Conservation (phyloP, 2,797 vertebrate species). For the Chromis chromis region DNA sequence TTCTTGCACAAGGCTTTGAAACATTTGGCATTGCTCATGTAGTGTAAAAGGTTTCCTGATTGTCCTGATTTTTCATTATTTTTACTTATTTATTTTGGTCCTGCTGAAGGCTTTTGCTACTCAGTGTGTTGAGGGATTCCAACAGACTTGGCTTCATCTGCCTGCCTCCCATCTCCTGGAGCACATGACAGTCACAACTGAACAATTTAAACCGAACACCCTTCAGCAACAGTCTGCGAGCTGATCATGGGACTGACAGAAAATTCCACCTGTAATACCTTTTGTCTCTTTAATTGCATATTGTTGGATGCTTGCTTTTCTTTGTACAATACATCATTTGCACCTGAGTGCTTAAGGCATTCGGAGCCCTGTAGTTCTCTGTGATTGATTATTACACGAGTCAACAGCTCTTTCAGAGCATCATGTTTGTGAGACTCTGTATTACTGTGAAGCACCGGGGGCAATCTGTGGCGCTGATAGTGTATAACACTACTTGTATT, state of each 20-base stretch:
- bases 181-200: neutral
- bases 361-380: slow-evolving; percentile 9
- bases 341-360: slow-evolving; percentile 7
- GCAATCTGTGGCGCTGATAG: slow-evolving; percentile 30
- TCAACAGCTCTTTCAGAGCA: slow-evolving; percentile 7
- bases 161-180: neutral
- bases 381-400: slow-evolving; percentile 50
- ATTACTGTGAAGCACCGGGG: slow-evolving; percentile 37
- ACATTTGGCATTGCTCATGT: neutral
- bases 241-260: neutral
- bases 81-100: neutral
- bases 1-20: neutral
- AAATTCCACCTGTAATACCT: neutral
- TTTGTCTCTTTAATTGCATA: slow-evolving; percentile 20
- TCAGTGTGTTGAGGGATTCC: neutral
- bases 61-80: neutral
- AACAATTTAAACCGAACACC: neutral
- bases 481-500: slow-evolving; percentile 1
- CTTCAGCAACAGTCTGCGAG: neutral
- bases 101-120: neutral
- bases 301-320: slow-evolving; percentile 7
- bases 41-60: neutral
- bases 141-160: neutral
- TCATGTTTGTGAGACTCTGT: slow-evolving; percentile 18
- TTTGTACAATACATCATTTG: slow-evolving; percentile 28